Conservation (phyloP, 2,888 invertebrate genomes). For the Pogonocherus hispidulus region DNA sequence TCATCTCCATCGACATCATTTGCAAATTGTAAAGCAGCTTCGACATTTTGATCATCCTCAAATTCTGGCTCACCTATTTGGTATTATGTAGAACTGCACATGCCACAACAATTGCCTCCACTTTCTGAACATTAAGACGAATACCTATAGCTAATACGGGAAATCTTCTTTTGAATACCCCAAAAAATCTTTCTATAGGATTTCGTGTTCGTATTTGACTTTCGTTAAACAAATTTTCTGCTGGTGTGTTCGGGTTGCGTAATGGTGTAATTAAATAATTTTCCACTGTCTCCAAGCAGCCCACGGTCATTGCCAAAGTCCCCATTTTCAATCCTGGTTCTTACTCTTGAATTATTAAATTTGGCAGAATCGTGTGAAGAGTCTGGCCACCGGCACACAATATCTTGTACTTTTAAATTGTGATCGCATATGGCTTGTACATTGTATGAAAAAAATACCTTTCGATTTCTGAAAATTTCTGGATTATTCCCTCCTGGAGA, state of each 20-base stretch:
- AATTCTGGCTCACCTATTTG: slow-evolving; percentile 18
- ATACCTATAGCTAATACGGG: slow-evolving; percentile 57
- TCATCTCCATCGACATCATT: slow-evolving; percentile 28
- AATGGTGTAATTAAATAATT: slow-evolving; percentile 33
- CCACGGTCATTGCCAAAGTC: slow-evolving; percentile 25
- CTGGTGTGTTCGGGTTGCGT: slow-evolving; percentile 20
- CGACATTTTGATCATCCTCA: slow-evolving; percentile 27
- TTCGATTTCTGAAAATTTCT: slow-evolving; percentile 53
- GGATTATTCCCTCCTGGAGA: slow-evolving; percentile 51
- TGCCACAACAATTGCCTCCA: slow-evolving; percentile 45
- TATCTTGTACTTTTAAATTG: slow-evolving; percentile 44
- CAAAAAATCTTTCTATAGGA: slow-evolving; percentile 54
- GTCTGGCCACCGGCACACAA: slow-evolving; percentile 56
- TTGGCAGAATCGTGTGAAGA: no score
- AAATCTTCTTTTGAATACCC: slow-evolving; percentile 55
- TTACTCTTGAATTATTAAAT: slow-evolving; percentile 19
- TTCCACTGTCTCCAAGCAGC: slow-evolving; percentile 49
- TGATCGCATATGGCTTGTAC: slow-evolving; percentile 51
- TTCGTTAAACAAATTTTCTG: slow-evolving; percentile 52
- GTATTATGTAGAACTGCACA: slow-evolving; percentile 51
- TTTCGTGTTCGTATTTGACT: slow-evolving; percentile 52
- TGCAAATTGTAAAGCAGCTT: slow-evolving; percentile 21
- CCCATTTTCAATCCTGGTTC: slow-evolving; percentile 28
- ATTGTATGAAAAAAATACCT: slow-evolving; percentile 53
- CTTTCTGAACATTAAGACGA: slow-evolving; percentile 45